Evolutionary conservation across 2,797 vertebrate species (phyloP).

Genomic region (Gambelia wislizenii): DNA sequence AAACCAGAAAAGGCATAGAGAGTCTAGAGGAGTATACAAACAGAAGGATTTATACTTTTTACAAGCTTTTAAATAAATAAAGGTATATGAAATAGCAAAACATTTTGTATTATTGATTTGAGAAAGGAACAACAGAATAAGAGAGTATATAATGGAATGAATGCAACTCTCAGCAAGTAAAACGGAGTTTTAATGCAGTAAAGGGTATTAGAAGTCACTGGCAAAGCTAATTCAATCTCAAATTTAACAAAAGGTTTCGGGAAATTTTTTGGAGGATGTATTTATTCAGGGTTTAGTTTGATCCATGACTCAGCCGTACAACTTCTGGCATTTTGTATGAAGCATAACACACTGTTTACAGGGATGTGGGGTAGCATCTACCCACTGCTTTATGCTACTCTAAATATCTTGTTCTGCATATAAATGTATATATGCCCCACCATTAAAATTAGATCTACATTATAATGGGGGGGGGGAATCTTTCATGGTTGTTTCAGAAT

Average conservation of each 20-base stretch:
- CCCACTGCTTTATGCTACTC: not conserved
- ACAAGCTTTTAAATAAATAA: not conserved
- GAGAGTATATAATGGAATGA: not conserved
- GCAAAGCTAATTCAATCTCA: too few relatives aligned
- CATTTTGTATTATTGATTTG: not conserved
- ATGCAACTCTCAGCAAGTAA: not conserved
- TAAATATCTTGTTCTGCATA: not conserved
- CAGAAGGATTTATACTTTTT: not conserved
- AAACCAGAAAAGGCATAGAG: not conserved
- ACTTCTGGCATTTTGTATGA: not conserved
- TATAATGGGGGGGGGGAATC: too few relatives aligned
- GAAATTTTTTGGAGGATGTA: not conserved
- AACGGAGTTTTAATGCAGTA: not conserved
- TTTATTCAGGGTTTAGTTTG: not conserved
- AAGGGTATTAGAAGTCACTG: not conserved
- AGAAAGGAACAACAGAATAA: not conserved
- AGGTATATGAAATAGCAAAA: not conserved
- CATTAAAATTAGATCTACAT: not conserved
- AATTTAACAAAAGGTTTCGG: not conserved
- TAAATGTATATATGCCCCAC: not conserved
- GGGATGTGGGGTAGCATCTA: not conserved
- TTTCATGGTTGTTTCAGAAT: not conserved
- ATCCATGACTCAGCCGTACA: not conserved
- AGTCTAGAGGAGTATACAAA: not conserved
- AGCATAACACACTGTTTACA: not conserved